These are phyloP conservation scores for Drosophila ercepeae DNA, from an alignment of 1,140 invertebrate genomes.

Conservation along the genomic window DNA sequence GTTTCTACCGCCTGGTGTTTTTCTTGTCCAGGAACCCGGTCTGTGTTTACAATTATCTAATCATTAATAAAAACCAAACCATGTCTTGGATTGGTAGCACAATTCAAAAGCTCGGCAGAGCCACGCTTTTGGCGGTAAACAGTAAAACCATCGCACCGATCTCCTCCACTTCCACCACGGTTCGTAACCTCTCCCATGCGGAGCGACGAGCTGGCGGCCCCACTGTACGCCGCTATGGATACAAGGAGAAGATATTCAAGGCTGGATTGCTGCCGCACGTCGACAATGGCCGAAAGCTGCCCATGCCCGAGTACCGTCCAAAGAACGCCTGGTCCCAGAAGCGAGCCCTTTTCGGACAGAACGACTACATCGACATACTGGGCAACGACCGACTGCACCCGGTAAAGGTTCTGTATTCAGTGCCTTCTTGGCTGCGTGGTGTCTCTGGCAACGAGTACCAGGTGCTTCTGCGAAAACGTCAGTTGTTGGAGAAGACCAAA, in stretches of 20 bases:
- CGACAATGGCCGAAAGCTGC: conserved; percentile 84
- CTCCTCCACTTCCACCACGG: conserved; percentile 22
- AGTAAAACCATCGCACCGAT: conserved; percentile 13
- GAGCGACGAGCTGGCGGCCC: conserved; percentile 87
- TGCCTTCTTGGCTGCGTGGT: conserved; percentile 94
- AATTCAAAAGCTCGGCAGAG: conserved; percentile 51
- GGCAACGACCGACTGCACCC: conserved; percentile 93
- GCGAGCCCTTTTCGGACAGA: conserved; percentile 95
- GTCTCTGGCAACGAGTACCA: conserved; percentile 94
- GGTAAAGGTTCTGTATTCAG: conserved; percentile 91
- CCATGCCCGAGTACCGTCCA: conserved; percentile 88
- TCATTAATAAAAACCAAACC: conserved; percentile 35
- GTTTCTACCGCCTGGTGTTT: conserved; percentile 11
- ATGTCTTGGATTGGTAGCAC: conserved; percentile 62
- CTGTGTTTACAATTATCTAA: conserved; percentile 75
- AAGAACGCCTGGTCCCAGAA: conserved; percentile 90
- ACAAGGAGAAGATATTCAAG: conserved; percentile 87
- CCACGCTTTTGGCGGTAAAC: conserved; percentile 4
- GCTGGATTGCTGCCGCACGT: conserved; percentile 89
- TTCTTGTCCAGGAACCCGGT: not conserved
- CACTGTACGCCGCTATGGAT: conserved; percentile 88
- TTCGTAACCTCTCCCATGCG: conserved; percentile 87
- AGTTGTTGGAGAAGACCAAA: conserved; percentile 86
- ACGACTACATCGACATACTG: conserved; percentile 98
- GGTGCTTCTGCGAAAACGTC: conserved; percentile 90